Conservation (phyloP, 2,113 vertebrate species). For the Lanius collurio region DNA sequence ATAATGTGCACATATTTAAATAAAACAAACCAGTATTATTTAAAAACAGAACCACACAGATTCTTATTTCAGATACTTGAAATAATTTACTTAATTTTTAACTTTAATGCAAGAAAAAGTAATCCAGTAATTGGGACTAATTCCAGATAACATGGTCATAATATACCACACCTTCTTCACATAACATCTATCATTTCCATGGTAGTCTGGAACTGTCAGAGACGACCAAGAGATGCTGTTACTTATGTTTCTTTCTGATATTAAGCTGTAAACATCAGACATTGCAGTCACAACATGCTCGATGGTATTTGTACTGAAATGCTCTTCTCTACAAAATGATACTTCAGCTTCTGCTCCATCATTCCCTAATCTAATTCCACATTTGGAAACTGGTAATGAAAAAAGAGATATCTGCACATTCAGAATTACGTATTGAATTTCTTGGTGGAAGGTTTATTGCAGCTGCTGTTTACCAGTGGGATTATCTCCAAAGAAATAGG, state of each 20-base stretch:
- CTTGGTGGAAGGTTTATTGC: neutral
- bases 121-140: neutral
- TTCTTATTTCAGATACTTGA: neutral
- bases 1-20: neutral
- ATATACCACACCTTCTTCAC: neutral
- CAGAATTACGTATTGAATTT: neutral
- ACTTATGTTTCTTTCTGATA: neutral
- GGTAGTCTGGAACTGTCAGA: neutral
- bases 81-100: neutral
- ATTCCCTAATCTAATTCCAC: neutral
- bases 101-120: neutral
- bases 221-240: neutral
- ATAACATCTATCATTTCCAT: neutral
- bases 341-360: neutral
- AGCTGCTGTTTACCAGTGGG: neutral
- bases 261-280: neutral
- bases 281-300: neutral
- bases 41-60: neutral
- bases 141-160: neutral
- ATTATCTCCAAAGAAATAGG: neutral
- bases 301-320: neutral
- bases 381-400: neutral
- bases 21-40: neutral
- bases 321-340: neutral
- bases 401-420: neutral